Base-by-base conservation (phyloP, 30 jellyfish, hydroid and myxozoan species). In the Aurelia aurita region DNA sequence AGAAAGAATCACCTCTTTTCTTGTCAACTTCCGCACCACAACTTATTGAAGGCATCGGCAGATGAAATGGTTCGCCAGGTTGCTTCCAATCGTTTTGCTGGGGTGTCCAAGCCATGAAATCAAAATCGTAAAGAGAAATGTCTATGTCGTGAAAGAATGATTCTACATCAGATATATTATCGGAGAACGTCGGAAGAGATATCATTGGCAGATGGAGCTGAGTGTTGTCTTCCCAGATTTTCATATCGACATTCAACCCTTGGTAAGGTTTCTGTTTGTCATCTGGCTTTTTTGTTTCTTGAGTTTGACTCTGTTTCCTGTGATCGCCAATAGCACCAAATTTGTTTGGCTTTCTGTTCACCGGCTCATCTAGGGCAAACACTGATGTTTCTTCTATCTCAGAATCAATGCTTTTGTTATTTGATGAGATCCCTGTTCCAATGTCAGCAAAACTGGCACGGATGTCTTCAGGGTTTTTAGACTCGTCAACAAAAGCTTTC, bases 311-410 rank as follows among this genome's bases (percentile, higher is more conserved):
- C 39, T 46, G 83, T 58, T 92, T 92, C 29, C 98, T 74, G 39
- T 74, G 98, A 51, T 92, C 98, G 61, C 98, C 98, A 34, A 92
- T 92, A 10, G 96, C 97, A 19, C 98, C 98, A 87, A 86, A 92
- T 75, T 82, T 82, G 67, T 80, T 87, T 69, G 88, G 83, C 23
- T 85, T 72, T 55, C 65, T 60, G 51, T 55, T 25, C 2, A 87
- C 58, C 20, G 20, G 63, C 0, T 47, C 87, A 44, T 55, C 92
- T 47, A 32, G 28, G n/a, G 54, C 74, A 46, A 70, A 47, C 51
- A 39, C 9, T 39, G 51, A 39, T 7, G 51, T 39, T 2, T 26
- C 90, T 18, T 43, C 58, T 43, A 58, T 15, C 15, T 21, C 46
- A 23, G 39, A 76, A 39, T 74, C 55, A 1, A 12, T 54, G 19